Percentiles rank a stretch among this genome's conserved stretches.
Evolutionary conservation across 2,113 vertebrate species (phyloP).

Genomic region (Anguilla japonica): DNA sequence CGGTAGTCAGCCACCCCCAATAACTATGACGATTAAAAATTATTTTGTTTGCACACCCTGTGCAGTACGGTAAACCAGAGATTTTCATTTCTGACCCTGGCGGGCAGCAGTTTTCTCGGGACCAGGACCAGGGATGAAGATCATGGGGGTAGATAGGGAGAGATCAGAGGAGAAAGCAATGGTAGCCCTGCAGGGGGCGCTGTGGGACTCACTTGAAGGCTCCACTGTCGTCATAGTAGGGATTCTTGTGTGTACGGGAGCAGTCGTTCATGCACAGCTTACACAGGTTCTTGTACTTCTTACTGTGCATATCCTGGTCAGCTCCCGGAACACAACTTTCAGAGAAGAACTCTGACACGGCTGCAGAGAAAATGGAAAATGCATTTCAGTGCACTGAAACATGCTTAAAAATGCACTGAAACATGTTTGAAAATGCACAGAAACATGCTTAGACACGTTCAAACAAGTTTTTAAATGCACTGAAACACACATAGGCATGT

Average conservation of each 20-base stretch:
- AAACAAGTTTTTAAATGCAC: neutral
- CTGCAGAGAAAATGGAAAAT: constrained; percentile 52
- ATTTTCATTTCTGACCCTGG: too few relatives aligned
- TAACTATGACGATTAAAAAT: too few relatives aligned
- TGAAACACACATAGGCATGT: neutral
- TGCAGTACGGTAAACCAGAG: too few relatives aligned
- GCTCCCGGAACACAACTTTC: constrained; percentile 76
- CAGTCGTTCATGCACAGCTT: constrained; percentile 71
- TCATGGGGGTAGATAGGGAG: neutral
- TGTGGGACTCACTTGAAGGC: constrained; percentile 75
- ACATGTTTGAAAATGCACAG: neutral
- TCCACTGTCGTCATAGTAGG: constrained; percentile 74
- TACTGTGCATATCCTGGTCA: neutral
- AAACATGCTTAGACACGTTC: neutral
- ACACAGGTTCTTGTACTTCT: constrained; percentile 59
- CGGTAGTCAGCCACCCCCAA: too few relatives aligned
- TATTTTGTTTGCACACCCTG: too few relatives aligned
- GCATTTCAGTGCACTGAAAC: neutral
- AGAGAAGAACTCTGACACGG: constrained; percentile 68
- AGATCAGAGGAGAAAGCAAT: neutral
- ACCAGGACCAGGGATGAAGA: too few relatives aligned
- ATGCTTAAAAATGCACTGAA: neutral
- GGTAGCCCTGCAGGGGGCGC: neutral
- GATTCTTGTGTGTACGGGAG: constrained; percentile 56
- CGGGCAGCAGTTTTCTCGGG: too few relatives aligned